Conservation (phyloP, 1,140 invertebrate genomes). For the Lepidurus couesii region DNA sequence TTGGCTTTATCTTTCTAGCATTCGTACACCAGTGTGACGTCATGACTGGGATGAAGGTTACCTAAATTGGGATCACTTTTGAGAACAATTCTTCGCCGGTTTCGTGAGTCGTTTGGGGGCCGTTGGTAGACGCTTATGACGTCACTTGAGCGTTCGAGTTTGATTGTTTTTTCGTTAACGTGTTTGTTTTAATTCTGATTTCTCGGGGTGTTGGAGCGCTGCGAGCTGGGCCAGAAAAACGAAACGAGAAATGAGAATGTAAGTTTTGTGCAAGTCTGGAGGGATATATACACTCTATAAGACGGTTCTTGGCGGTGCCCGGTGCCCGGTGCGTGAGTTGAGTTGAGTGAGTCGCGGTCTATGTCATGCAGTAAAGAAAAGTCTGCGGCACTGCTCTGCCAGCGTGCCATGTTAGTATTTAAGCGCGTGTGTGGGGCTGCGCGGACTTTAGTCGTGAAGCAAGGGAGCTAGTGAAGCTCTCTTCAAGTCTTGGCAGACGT, state of each 20-base stretch:
- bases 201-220: not conserved
- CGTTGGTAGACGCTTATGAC: not conserved
- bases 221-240: not conserved
- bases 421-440: constrained; percentile 20
- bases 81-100: not conserved
- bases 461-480: not conserved
- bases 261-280: not conserved
- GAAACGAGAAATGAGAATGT: not conserved
- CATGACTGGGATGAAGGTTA: not conserved
- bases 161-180: not conserved
- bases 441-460: constrained; percentile 20
- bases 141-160: not conserved
- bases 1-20: not conserved
- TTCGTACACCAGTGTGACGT: not conserved
- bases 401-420: constrained; percentile 22
- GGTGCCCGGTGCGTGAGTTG: not conserved
- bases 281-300: not conserved
- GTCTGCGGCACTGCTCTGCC: not conserved
- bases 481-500: not conserved
- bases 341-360: constrained; percentile 4
- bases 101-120: not conserved
- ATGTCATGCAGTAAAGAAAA: constrained; percentile 5
- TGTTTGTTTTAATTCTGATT: not conserved
- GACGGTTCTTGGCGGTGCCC: not conserved
- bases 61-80: constrained; percentile 10